Evolutionary conservation across 1,140 invertebrate genomes (phyloP).

Genomic region (Cepaea nemoralis): DNA sequence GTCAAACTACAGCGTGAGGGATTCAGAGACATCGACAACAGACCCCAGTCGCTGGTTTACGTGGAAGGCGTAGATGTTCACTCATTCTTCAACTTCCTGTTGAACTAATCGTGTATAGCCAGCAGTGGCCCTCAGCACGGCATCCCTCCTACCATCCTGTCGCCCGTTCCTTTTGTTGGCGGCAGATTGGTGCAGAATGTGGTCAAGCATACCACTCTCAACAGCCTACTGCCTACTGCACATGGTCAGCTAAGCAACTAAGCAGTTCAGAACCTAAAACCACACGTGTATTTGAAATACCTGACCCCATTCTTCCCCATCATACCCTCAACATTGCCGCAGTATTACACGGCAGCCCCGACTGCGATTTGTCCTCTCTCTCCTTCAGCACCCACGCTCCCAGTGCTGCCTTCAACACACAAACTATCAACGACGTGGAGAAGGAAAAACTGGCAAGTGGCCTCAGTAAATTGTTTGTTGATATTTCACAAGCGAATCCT

Average conservation of each 20-base stretch:
- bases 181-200: slow-evolving; percentile 83
- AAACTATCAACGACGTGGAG: neutral
- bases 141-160: slow-evolving; percentile 89
- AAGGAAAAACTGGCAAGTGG: slow-evolving; percentile 20
- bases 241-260: neutral
- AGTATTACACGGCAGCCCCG: neutral
- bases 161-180: slow-evolving; percentile 89
- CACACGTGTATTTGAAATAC: slow-evolving; percentile 40
- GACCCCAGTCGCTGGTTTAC: slow-evolving; percentile 83
- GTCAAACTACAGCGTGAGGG: slow-evolving; percentile 73
- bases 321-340: slow-evolving; percentile 40
- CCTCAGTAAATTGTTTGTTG: slow-evolving; percentile 18
- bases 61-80: slow-evolving; percentile 85
- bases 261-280: neutral
- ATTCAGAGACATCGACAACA: slow-evolving; percentile 67
- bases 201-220: slow-evolving; percentile 60
- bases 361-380: neutral
- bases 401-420: slow-evolving; percentile 40
- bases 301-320: slow-evolving; percentile 41
- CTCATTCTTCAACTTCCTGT: slow-evolving; percentile 90
- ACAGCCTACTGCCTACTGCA: neutral
- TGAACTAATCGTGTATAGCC: slow-evolving; percentile 87
- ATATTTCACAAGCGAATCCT: neutral
- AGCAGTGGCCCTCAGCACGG: slow-evolving; percentile 85
- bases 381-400: slow-evolving; percentile 38